Conservation (phyloP, 2,888 invertebrate genomes). For the Trypoxylon attenuatum region DNA sequence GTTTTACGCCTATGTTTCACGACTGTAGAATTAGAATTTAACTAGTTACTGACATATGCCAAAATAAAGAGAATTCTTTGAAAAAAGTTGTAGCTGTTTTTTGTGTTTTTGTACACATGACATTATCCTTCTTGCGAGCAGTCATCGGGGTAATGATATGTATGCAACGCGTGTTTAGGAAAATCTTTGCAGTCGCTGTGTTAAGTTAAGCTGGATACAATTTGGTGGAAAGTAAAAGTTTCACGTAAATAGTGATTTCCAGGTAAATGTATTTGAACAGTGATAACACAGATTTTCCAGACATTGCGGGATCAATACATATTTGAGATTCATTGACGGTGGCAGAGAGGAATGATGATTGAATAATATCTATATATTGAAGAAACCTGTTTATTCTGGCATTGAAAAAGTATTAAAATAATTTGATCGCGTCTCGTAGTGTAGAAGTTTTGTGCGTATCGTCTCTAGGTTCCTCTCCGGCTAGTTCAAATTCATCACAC, state of each 20-base stretch:
- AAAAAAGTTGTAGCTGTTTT: conserved; percentile 51
- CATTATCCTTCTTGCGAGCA: conserved; percentile 39
- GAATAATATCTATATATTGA: too few relatives aligned
- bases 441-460: conserved; percentile 55
- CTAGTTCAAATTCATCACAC: conserved; percentile 67
- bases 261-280: not conserved
- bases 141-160: too few relatives aligned
- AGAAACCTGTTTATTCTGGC: conserved; percentile 65
- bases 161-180: too few relatives aligned
- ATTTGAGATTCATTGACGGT: conserved; percentile 23
- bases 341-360: conserved; percentile 23
- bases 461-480: conserved; percentile 67
- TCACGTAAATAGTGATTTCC: not conserved
- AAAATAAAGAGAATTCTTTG: conserved; percentile 62
- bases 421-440: conserved; percentile 55
- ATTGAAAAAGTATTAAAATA: conserved; percentile 44
- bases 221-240: too few relatives aligned
- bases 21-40: conserved; percentile 44
- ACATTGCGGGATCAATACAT: conserved; percentile 21
- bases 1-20: conserved; percentile 34
- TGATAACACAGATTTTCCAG: conserved; percentile 19
- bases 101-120: conserved; percentile 51
- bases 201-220: too few relatives aligned
- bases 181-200: not conserved
- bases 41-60: conserved; percentile 55